A percentile compares a stretch with the other conserved stretches of the same genome.
phyloP scores from a whole-genome alignment of 1,140 invertebrate species.

The Phthorimaea operculella region DNA sequence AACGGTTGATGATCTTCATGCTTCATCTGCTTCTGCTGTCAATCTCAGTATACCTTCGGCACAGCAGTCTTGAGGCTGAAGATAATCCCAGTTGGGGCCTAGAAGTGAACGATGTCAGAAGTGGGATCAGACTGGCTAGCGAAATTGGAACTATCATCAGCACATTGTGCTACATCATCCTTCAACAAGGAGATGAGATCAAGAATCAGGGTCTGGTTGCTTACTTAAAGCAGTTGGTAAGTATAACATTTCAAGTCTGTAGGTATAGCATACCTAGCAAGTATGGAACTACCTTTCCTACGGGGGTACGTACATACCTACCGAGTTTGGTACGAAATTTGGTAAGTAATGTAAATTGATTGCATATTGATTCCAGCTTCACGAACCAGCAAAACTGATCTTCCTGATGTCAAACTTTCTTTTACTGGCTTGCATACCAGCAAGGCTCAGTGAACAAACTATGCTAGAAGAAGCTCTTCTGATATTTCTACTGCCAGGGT shows the following conservation, averaged over 20 bases:
- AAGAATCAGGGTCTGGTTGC: conserved; percentile 91
- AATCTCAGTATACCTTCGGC: conserved; percentile 89
- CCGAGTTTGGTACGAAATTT: no score
- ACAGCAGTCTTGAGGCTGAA: conserved; percentile 69
- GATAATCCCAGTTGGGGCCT: conserved; percentile 49
- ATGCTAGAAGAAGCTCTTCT: conserved; percentile 91
- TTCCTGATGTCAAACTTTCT: conserved; percentile 93
- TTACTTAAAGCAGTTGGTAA: conserved; percentile 93
- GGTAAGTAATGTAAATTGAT: no score
- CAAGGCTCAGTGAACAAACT: conserved; percentile 78
- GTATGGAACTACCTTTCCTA: no score
- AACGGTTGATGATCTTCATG: conserved; percentile 86
- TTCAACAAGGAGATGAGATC: conserved; percentile 94
- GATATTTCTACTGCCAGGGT: conserved; percentile 91
- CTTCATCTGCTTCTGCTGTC: conserved; percentile 91
- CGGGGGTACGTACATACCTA: no score
- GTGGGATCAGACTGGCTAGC: conserved; percentile 75
- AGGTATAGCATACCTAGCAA: no score
- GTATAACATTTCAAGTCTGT: conserved; percentile 17
- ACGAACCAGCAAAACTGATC: conserved; percentile 94
- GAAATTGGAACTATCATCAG: conserved; percentile 88
- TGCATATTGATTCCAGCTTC: conserved; percentile 75
- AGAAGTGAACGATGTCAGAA: conserved; percentile 52
- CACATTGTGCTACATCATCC: conserved; percentile 88
- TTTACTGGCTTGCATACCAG: conserved; percentile 93